A percentile compares a stretch with the other conserved stretches of the same genome.
Conservation (phyloP, 2,888 invertebrate species). For the Micoletzkya japonica region DNA sequence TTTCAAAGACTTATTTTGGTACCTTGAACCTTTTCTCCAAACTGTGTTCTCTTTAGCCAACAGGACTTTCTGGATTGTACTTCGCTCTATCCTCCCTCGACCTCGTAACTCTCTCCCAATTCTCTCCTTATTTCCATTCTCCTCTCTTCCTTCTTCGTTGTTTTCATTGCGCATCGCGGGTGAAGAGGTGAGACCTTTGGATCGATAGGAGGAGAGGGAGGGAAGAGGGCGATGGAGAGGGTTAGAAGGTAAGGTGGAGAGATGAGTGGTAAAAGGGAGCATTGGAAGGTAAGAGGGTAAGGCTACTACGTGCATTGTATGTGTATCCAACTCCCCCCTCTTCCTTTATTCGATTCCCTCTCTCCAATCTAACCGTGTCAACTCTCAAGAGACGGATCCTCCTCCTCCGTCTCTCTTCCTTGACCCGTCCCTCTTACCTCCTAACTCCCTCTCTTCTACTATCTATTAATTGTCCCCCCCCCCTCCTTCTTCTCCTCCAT, state of each 20-base stretch:
- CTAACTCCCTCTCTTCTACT: slow-evolving; percentile 10
- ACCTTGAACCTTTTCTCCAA: no score
- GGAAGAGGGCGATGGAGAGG: not conserved
- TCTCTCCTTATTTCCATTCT: not conserved
- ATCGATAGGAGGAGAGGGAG: slow-evolving; percentile 15
- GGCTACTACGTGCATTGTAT: no score
- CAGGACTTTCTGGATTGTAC: no score
- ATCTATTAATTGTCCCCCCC: not conserved
- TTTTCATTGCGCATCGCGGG: not conserved
- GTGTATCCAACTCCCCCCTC: not conserved
- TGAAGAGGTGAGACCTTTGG: slow-evolving; percentile 1
- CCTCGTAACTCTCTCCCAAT: not conserved
- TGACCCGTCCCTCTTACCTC: not conserved
- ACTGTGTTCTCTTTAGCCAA: no score
- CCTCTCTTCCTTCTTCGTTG: not conserved
- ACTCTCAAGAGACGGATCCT: not conserved
- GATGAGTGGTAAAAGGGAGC: slow-evolving; percentile 1
- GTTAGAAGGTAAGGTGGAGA: not conserved
- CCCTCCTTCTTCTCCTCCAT: not conserved
- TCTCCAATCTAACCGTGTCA: not conserved
- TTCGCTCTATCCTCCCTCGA: no score
- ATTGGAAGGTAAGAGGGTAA: no score
- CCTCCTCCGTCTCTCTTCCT: not conserved
- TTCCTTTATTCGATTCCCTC: not conserved
- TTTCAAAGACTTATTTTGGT: no score